Evolutionary conservation across 2,797 vertebrate species (phyloP).

Genomic region (Sebastes dallii): DNA sequence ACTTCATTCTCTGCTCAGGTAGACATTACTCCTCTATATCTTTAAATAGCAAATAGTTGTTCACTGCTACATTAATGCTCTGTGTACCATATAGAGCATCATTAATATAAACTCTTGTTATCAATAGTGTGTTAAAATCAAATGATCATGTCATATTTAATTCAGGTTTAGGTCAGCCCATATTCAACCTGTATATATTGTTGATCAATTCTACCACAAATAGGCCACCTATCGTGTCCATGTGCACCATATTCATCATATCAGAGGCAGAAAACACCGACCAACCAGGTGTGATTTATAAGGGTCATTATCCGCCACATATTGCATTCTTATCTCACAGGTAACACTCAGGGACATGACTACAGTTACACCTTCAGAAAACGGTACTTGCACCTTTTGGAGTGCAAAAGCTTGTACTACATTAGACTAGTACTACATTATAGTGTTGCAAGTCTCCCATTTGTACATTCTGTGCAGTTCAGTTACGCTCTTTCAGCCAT

Average conservation of each 20-base stretch:
- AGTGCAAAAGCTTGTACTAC: not conserved
- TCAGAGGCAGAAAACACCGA: not conserved
- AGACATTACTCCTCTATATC: no score
- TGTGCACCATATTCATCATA: not conserved
- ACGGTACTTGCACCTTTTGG: no score
- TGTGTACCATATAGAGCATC: no score
- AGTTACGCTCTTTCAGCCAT: not conserved
- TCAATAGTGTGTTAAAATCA: not conserved
- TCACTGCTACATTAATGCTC: no score
- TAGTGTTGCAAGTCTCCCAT: not conserved
- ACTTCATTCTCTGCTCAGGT: no score
- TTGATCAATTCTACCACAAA: not conserved
- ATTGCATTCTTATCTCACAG: not conserved
- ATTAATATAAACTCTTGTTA: not conserved
- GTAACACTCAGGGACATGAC: not conserved
- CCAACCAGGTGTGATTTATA: not conserved
- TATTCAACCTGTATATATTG: not conserved
- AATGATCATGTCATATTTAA: not conserved
- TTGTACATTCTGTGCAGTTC: not conserved
- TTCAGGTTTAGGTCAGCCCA: not conserved
- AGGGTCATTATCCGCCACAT: not conserved
- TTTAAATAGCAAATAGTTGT: no score
- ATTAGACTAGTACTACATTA: not conserved
- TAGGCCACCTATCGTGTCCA: not conserved
- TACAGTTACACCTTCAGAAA: not conserved